Percentiles rank a stretch among this genome's conserved stretches.
phyloP scores from a whole-genome alignment of 2,888 invertebrate genomes.

The Pollenia angustigena region DNA sequence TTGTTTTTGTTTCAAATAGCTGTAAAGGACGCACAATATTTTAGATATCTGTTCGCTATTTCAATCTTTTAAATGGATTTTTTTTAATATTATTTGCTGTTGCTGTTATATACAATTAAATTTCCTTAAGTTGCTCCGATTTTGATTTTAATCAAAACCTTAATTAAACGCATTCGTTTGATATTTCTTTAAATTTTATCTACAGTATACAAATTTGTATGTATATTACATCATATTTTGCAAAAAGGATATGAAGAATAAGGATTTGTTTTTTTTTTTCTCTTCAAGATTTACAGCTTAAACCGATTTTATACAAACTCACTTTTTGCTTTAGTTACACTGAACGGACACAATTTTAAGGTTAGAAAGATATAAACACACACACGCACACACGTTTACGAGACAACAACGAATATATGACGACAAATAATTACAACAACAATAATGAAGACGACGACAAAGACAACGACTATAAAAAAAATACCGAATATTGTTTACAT shows the following conservation, averaged over 20 bases:
- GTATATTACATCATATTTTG: slow-evolving; percentile 54
- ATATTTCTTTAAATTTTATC: slow-evolving; percentile 29
- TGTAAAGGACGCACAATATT: slow-evolving; percentile 26
- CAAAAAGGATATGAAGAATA: slow-evolving; percentile 35
- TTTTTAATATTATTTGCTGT: slow-evolving; percentile 11
- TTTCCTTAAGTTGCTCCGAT: not conserved
- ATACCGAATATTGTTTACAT: slow-evolving; percentile 73
- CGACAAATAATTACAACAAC: slow-evolving; percentile 62
- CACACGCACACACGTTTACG: slow-evolving; percentile 59
- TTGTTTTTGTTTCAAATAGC: slow-evolving; percentile 19
- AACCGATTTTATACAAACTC: slow-evolving; percentile 38
- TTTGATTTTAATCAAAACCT: not conserved
- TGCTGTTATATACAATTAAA: slow-evolving; percentile 48
- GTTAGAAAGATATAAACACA: slow-evolving; percentile 27
- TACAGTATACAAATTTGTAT: slow-evolving; percentile 45
- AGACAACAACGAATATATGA: slow-evolving; percentile 70
- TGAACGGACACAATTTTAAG: slow-evolving; percentile 41
- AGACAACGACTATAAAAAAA: slow-evolving; percentile 68
- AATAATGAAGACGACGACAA: slow-evolving; percentile 62
- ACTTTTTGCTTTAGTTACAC: slow-evolving; percentile 31
- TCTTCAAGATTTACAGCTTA: slow-evolving; percentile 48
- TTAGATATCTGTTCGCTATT: slow-evolving; percentile 18
- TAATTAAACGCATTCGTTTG: slow-evolving; percentile 37
- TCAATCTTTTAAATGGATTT: slow-evolving; percentile 28
- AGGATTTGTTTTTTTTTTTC: slow-evolving; percentile 7